Base-by-base conservation (phyloP, 2,113 vertebrate species). In the Ramphastos sulfuratus region DNA sequence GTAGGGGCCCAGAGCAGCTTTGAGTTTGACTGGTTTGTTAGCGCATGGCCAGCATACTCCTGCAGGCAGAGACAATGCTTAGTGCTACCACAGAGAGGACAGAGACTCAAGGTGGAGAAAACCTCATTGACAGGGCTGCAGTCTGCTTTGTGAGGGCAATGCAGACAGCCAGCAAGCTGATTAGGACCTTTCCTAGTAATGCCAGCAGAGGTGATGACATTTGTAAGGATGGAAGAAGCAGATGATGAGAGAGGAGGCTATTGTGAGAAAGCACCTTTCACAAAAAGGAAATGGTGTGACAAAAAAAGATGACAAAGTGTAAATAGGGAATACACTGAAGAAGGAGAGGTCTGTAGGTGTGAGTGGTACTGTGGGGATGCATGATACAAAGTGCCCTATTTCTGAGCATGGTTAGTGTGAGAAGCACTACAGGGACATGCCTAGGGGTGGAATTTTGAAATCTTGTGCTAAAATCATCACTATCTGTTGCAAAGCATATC, bases 271-370 rank as follows among this genome's bases (percentile, higher is more conserved):
- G 37, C 4, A 42, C 24, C 9, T 42, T 71, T 44, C 37, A 19
- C 1, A 1, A 55, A 71, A 71, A 77, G 42, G 33, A 93, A 85
- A 77, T 35, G 7, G 19, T 25, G 24, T 75, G 72, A 65, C 73
- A 86, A 61, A 63, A 63, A 88, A 69, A 90, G 33, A 31, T 92
- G 88, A 84, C 30, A 69, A 84, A 81, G 61, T 61, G 42, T 77
- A 65, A 88, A 71, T 15, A 71, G 14, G 30, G 59, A 79, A 14
- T 23, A 24, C 27, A 12, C 0, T 14, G 67, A 56, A 85, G 77
- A 44, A 75, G 33, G n/a, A 92, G 35, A 78, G 8, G 19, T 56
- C 37, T 82, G 17, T 56, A 55, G 84, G 56, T 0, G 0, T 0
- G 0, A 70, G 60, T 33, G 30, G 46, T 63, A 37, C 52, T 56